Evolutionary conservation across 2,888 invertebrate genomes (phyloP).

Genomic region (Patella pellucida): DNA sequence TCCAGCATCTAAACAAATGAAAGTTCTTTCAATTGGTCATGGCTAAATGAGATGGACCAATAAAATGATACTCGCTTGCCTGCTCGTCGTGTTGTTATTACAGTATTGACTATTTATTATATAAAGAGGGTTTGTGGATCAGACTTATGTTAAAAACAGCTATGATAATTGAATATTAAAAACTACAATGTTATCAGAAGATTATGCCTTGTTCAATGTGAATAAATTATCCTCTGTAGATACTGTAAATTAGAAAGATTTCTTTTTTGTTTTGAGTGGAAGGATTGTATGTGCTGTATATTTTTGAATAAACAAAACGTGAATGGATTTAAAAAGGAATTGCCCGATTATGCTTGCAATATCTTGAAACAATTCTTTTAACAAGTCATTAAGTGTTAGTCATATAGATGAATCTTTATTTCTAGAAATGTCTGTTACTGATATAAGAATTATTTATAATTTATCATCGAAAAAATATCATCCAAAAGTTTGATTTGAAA

Average conservation of each 20-base stretch:
- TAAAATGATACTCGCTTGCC: background rate
- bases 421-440: too few species aligned
- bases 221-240: background rate
- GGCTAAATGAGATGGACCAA: background rate
- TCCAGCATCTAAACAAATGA: conserved; percentile 1
- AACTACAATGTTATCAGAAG: background rate
- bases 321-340: too few species aligned
- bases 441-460: too few species aligned
- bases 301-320: background rate
- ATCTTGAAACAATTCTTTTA: too few species aligned
- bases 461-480: too few species aligned
- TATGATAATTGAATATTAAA: background rate
- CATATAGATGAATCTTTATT: too few species aligned
- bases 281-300: conserved; percentile 6
- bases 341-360: too few species aligned
- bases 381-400: too few species aligned
- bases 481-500: too few species aligned
- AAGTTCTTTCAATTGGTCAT: background rate
- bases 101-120: background rate
- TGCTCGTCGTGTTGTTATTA: background rate
- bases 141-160: background rate
- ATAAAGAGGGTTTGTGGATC: background rate
- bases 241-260: background rate
- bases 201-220: background rate
- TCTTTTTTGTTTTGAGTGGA: background rate